Percentiles rank a stretch among this genome's conserved stretches.
These are phyloP conservation scores for Rhinella marina DNA, from an alignment of 2,797 vertebrate species.

Conservation along the genomic window DNA sequence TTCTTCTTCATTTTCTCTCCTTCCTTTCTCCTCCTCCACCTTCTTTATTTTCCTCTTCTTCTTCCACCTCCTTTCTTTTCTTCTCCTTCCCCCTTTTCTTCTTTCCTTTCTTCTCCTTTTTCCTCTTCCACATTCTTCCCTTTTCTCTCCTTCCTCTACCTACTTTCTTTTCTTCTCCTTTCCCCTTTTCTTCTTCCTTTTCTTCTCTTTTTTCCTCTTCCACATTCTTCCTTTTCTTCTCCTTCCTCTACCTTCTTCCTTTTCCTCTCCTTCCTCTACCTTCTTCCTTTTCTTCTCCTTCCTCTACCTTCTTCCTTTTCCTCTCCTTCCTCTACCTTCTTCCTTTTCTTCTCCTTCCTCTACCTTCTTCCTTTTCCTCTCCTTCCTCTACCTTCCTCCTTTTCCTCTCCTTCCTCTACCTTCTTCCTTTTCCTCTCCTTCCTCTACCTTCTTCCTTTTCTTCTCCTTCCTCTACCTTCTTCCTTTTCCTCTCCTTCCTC, in stretches of 20 bases:
- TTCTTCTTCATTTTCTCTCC: too few relatives aligned
- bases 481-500: neutral
- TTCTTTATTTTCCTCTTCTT: too few relatives aligned
- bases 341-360: neutral
- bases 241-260: neutral
- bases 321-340: neutral
- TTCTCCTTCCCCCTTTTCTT: neutral
- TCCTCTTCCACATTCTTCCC: neutral
- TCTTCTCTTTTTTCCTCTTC: neutral
- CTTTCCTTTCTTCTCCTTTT: neutral
- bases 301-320: neutral
- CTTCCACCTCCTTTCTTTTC: too few relatives aligned
- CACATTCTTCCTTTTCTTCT: neutral
- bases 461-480: neutral
- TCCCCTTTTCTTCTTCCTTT: neutral
- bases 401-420: neutral
- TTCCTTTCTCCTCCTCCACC: too few relatives aligned
- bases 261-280: too few relatives aligned
- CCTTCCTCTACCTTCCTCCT: neutral
- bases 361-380: too few relatives aligned
- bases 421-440: neutral
- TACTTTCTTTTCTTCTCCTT: too few relatives aligned
- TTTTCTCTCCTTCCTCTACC: neutral
- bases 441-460: neutral
- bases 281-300: neutral